Evolutionary conservation across 2,113 vertebrate genomes (phyloP).

Genomic region (Colius striatus): DNA sequence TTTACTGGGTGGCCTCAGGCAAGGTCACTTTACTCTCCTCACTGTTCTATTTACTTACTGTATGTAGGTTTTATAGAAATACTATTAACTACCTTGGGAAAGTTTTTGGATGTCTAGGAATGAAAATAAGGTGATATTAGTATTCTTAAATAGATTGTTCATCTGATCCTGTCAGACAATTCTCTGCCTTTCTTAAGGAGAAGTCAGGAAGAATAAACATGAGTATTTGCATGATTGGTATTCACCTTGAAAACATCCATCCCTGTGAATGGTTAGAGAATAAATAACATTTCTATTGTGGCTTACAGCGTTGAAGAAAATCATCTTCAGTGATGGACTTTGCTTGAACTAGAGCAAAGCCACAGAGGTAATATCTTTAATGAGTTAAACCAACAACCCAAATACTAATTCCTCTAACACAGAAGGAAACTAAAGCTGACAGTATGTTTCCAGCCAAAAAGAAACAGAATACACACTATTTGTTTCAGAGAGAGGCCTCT

Average conservation of each 20-base stretch:
- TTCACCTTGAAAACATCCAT: background rate
- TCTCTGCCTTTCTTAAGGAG: background rate
- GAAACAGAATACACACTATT: background rate
- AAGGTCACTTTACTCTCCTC: constrained; percentile 1
- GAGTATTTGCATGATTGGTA: background rate
- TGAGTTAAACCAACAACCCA: background rate
- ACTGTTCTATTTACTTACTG: background rate
- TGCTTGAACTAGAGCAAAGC: background rate
- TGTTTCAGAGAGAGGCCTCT: background rate
- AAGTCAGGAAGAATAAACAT: background rate
- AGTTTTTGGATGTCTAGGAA: background rate
- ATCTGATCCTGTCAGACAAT: background rate
- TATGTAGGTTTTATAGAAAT: background rate
- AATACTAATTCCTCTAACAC: background rate
- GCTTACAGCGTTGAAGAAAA: background rate
- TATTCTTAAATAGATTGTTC: background rate
- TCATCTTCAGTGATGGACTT: background rate
- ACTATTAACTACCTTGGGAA: background rate
- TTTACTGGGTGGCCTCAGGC: background rate
- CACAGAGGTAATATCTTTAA: background rate
- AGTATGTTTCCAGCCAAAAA: background rate
- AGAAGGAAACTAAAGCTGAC: background rate
- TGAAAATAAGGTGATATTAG: background rate
- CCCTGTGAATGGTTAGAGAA: background rate
- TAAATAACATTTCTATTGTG: background rate